phyloP scores from a whole-genome alignment of 2,888 invertebrate species.

The Drosophila vallismaia region DNA sequence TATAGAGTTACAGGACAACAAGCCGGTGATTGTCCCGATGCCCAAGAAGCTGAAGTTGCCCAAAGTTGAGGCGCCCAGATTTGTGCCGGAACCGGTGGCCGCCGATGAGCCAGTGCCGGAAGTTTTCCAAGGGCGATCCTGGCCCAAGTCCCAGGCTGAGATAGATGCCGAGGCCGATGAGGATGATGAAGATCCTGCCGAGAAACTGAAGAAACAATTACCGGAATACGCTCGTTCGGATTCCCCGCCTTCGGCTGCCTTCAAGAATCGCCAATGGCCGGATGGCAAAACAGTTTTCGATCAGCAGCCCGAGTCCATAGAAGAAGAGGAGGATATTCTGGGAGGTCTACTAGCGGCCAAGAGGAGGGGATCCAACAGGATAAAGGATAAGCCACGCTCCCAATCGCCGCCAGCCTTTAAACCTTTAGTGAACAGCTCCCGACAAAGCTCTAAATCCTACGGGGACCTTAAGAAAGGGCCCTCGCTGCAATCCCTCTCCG shows the following conservation, averaged over 20 bases:
- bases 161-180: constrained; percentile 37
- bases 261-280: constrained; percentile 78
- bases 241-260: constrained; percentile 64
- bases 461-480: constrained; percentile 68
- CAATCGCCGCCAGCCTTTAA: constrained; percentile 68
- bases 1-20: constrained; percentile 79
- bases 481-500: constrained; percentile 60
- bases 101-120: constrained; percentile 64
- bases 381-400: constrained; percentile 64
- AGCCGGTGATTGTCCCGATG: constrained; percentile 78
- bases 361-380: constrained; percentile 23
- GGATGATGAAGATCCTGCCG: constrained; percentile 39
- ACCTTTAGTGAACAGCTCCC: constrained; percentile 51
- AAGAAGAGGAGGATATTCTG: constrained; percentile 50
- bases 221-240: constrained; percentile 70
- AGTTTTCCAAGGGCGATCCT: constrained; percentile 73
- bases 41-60: constrained; percentile 75
- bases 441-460: constrained; percentile 67
- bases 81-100: constrained; percentile 56
- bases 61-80: constrained; percentile 61
- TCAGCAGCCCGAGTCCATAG: constrained; percentile 38
- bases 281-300: constrained; percentile 75
- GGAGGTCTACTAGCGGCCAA: constrained; percentile 26
- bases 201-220: constrained; percentile 38
- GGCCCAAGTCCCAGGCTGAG: constrained; percentile 68